These are phyloP conservation scores for Bergia sp. DNA, from an alignment of 92 coral and sea anemone species.

Conservation along the genomic window DNA sequence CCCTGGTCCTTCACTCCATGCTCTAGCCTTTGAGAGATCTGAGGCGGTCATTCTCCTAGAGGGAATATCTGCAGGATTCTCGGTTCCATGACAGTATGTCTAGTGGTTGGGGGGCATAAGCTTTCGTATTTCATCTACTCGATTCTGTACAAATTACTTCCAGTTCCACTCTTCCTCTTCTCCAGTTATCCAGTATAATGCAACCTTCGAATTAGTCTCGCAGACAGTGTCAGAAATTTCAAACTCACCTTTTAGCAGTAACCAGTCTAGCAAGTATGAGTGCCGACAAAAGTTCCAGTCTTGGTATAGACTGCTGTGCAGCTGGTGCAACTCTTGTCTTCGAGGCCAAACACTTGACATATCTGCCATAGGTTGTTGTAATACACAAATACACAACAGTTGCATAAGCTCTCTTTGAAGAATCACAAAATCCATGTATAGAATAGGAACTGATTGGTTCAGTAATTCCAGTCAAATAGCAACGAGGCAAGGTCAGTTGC, in stretches of 20 bases:
- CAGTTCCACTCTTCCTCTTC: not conserved
- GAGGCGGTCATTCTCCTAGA: too few species aligned
- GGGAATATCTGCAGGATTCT: too few species aligned
- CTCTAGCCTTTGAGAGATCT: too few species aligned
- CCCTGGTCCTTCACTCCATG: too few species aligned
- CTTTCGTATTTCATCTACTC: conserved; percentile 20
- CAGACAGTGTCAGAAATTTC: conserved; percentile 2
- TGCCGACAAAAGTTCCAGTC: not conserved
- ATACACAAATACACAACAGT: conserved; percentile 55
- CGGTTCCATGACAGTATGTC: too few species aligned
- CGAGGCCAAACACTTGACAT: not conserved
- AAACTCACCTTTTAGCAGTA: not conserved
- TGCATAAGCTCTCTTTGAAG: conserved; percentile 51
- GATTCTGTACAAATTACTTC: conserved; percentile 28
- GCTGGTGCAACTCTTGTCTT: not conserved
- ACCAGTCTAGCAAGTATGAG: not conserved
- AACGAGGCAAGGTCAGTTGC: conserved; percentile 40
- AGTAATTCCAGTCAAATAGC: conserved; percentile 26
- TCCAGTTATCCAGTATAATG: conserved; percentile 26
- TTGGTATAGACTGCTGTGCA: not conserved
- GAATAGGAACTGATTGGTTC: conserved; percentile 36
- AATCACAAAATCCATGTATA: conserved; percentile 55
- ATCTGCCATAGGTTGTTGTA: conserved; percentile 42
- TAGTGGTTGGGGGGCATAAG: not conserved
- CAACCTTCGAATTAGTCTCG: conserved; percentile 32